phyloP scores from a whole-genome alignment of 2,797 vertebrate genomes.

The Miichthys miiuy region DNA sequence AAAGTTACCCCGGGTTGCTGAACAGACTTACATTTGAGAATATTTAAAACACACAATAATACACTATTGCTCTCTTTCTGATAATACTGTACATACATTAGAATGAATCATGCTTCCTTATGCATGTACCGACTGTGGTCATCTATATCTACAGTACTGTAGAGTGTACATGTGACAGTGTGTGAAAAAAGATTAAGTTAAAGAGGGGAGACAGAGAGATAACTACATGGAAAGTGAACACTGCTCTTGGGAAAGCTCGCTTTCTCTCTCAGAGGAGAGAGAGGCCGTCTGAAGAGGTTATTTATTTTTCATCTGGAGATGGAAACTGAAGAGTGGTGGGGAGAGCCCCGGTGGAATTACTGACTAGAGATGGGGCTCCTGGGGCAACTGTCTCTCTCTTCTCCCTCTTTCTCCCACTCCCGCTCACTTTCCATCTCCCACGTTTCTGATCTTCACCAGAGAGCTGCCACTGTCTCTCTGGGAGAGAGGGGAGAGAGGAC shows the following conservation, averaged over 20 bases:
- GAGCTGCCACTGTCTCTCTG: constrained; percentile 73
- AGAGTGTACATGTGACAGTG: constrained; percentile 33
- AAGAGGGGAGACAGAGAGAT: constrained; percentile 61
- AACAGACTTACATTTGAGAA: constrained; percentile 22
- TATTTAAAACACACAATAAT: background rate
- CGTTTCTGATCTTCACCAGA: constrained; percentile 81
- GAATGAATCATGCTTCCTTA: background rate
- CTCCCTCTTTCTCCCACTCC: constrained; percentile 61
- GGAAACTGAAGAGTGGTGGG: constrained; percentile 77
- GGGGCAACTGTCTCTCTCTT: constrained; percentile 73
- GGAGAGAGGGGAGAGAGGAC: constrained; percentile 55
- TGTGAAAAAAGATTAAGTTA: constrained; percentile 50
- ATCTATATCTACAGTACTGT: constrained; percentile 15
- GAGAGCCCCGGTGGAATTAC: constrained; percentile 76
- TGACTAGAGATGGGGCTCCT: constrained; percentile 77
- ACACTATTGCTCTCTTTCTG: background rate
- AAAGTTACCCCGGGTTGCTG: constrained; percentile 34
- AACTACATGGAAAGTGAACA: constrained; percentile 68
- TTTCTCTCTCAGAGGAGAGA: constrained; percentile 65
- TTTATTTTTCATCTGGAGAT: constrained; percentile 86
- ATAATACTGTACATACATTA: background rate
- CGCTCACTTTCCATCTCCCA: constrained; percentile 77
- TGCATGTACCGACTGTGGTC: constrained; percentile 4
- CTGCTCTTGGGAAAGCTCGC: constrained; percentile 64
- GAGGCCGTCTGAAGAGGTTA: constrained; percentile 81